These are phyloP conservation scores for Labia minor DNA, from an alignment of 2,888 invertebrate species.

Conservation along the genomic window DNA sequence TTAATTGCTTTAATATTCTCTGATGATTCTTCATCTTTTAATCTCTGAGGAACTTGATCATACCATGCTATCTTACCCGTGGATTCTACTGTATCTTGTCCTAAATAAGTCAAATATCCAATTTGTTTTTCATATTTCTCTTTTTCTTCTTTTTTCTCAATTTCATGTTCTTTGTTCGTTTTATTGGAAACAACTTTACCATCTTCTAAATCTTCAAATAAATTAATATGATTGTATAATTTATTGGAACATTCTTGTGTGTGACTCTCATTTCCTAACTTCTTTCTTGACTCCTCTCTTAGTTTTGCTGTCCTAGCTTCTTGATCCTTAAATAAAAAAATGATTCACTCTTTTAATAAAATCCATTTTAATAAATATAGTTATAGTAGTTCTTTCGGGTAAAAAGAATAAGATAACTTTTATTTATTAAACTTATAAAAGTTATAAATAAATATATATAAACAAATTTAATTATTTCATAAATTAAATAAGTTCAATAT, in stretches of 20 bases:
- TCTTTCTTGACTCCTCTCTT: constrained; percentile 50
- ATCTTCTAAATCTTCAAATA: constrained; percentile 76
- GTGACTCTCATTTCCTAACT: constrained; percentile 34
- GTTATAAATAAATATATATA: too few species aligned
- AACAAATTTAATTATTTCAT: too few species aligned
- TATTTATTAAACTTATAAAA: too few species aligned
- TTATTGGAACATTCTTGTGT: constrained; percentile 23
- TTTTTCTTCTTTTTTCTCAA: constrained; percentile 78
- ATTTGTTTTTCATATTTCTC: constrained; percentile 97
- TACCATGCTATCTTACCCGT: constrained; percentile 85
- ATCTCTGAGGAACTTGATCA: constrained; percentile 54
- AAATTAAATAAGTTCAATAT: too few species aligned
- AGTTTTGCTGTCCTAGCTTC: constrained; percentile 69
- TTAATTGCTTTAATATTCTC: constrained; percentile 16
- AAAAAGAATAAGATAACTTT: too few species aligned
- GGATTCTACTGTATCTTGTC: constrained; percentile 81
- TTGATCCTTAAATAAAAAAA: constrained; percentile 48
- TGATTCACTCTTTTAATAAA: too few species aligned
- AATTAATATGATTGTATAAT: constrained; percentile 58
- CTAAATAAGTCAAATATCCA: constrained; percentile 89
- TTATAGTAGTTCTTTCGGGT: too few species aligned
- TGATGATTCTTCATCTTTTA: constrained; percentile 31
- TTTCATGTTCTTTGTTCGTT: constrained; percentile 76
- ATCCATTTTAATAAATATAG: too few species aligned
- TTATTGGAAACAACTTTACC: constrained; percentile 50